Conservation (phyloP, 2,113 vertebrate genomes). For the Recurvirostra avosetta region DNA sequence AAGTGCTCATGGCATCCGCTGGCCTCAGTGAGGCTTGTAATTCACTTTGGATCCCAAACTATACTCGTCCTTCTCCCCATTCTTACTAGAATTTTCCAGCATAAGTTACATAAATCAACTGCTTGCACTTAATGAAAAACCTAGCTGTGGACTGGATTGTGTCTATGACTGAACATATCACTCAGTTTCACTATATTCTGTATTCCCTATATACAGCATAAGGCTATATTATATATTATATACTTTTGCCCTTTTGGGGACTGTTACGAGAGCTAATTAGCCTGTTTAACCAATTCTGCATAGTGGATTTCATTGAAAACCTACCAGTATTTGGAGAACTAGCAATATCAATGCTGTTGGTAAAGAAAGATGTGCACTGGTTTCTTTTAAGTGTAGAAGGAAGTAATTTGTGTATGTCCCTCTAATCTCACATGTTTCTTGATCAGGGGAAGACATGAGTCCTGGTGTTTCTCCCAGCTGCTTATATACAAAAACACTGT, state of each 20-base stretch:
- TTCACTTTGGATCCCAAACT: neutral
- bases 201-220: neutral
- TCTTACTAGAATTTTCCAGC: neutral
- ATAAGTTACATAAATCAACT: neutral
- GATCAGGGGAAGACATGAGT: neutral
- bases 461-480: neutral
- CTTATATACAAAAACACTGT: neutral
- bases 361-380: neutral
- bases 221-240: neutral
- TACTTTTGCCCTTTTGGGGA: neutral
- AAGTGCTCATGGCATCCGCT: neutral
- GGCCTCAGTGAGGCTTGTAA: neutral
- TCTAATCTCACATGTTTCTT: neutral
- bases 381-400: neutral
- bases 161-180: neutral
- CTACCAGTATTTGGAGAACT: neutral
- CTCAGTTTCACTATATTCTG: neutral
- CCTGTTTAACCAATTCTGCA: neutral
- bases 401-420: neutral
- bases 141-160: neutral
- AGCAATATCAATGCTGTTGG: neutral
- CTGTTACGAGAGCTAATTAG: neutral
- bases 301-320: neutral
- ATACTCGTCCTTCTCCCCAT: fast-evolving
- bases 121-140: neutral